These are phyloP conservation scores for Kryptolebias ocellatus DNA, from an alignment of 2,797 vertebrate genomes.

Conservation along the genomic window DNA sequence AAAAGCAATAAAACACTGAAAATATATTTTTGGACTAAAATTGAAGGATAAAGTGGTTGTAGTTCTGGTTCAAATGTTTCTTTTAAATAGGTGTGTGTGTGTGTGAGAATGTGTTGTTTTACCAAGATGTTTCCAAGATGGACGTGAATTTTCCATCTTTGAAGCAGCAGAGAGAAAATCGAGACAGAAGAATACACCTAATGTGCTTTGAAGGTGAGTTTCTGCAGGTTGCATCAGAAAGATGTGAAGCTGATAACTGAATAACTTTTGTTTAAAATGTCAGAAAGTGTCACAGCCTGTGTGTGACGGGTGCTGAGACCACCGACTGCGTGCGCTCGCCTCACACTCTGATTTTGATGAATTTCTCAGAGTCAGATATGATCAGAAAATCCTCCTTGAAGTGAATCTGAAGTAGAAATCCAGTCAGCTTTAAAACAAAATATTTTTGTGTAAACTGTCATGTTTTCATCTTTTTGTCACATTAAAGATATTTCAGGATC, in stretches of 20 bases:
- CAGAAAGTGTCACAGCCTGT: constrained; percentile 67
- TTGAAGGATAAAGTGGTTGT: neutral
- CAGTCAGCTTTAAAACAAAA: constrained; percentile 15
- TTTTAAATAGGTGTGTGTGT: neutral
- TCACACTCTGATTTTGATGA: constrained; percentile 25
- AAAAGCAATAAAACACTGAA: too few relatives aligned
- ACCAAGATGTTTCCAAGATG: constrained; percentile 2
- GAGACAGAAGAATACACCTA: constrained; percentile 14
- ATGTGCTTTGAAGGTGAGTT: constrained; percentile 70
- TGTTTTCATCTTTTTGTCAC: constrained; percentile 10
- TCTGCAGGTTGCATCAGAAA: constrained; percentile 79
- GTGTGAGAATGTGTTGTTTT: constrained; percentile 2
- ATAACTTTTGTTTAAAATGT: constrained; percentile 74
- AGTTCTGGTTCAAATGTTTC: neutral
- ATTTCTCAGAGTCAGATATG: constrained; percentile 16
- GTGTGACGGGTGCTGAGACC: constrained; percentile 41
- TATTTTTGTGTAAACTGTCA: constrained; percentile 9
- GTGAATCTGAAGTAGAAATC: constrained; percentile 22
- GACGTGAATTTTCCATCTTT: constrained; percentile 1
- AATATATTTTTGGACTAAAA: too few relatives aligned
- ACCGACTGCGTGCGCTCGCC: neutral
- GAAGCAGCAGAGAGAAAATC: constrained; percentile 8
- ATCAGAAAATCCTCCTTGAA: constrained; percentile 26
- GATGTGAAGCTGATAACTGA: constrained; percentile 74
- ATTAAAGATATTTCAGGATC: constrained; percentile 19